Conservation (phyloP, 2,113 vertebrate species). For the Pterocles burchelli region DNA sequence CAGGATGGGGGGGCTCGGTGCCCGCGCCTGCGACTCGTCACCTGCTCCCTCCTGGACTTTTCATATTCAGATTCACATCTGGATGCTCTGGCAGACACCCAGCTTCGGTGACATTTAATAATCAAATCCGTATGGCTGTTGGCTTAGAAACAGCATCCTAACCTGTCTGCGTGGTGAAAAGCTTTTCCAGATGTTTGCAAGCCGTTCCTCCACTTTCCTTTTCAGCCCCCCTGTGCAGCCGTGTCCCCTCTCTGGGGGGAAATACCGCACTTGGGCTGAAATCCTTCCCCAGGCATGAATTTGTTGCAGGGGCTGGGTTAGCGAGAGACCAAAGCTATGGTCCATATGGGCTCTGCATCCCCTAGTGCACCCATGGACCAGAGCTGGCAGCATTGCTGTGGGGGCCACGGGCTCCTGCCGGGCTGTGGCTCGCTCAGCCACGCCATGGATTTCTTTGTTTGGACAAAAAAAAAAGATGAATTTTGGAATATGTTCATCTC, state of each 20-base stretch:
- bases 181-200: fast-evolving
- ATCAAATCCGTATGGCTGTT: not conserved
- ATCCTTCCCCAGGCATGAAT: fast-evolving
- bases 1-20: not conserved
- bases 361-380: fast-evolving
- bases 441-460: not conserved
- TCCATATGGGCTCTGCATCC: not conserved
- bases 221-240: not conserved
- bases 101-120: not conserved
- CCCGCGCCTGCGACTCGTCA: not conserved
- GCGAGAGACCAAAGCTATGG: not conserved
- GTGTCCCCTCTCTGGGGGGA: not conserved
- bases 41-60: conserved; percentile 52
- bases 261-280: fast-evolving
- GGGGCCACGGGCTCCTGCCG: not conserved
- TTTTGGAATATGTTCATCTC: conserved; percentile 39
- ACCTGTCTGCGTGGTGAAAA: not conserved
- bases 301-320: not conserved
- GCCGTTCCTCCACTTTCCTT: not conserved
- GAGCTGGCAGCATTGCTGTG: not conserved
- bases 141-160: not conserved
- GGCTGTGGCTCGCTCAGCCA: not conserved
- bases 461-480: not conserved
- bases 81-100: conserved; percentile 49
- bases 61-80: conserved; percentile 63